A percentile compares a stretch with the other conserved stretches of the same genome.
These are phyloP conservation scores for Regulus satrapa DNA, from an alignment of 2,113 vertebrate genomes.

Conservation along the genomic window DNA sequence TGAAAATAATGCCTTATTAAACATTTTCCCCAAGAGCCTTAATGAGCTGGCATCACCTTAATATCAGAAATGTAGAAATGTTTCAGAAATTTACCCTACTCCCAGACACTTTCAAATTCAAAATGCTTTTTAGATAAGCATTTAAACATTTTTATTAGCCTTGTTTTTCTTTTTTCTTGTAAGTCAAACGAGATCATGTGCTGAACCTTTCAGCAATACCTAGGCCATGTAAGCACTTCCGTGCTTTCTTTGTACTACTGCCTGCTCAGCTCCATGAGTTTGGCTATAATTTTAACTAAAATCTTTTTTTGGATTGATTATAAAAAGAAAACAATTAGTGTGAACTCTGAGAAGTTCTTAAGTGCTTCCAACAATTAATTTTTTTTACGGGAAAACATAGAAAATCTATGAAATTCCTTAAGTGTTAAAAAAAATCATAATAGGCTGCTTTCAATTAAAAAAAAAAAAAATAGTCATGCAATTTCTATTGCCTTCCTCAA, in stretches of 20 bases:
- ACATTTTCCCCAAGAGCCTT: neutral
- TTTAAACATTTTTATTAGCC: neutral
- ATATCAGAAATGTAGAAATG: neutral
- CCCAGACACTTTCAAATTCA: neutral
- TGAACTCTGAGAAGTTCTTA: neutral
- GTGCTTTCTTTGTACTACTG: neutral
- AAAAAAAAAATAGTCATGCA: neutral
- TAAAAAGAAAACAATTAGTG: rapidly evolving
- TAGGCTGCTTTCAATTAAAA: neutral
- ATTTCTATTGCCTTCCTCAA: neutral
- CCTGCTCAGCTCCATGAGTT: neutral
- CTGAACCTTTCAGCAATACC: neutral
- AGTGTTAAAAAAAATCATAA: neutral
- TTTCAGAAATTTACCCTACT: neutral
- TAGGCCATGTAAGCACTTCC: neutral
- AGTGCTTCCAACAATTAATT: neutral
- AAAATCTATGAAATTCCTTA: neutral
- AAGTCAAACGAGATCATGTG: neutral
- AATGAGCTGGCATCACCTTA: neutral
- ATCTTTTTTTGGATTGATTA: neutral
- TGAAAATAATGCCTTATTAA: conserved; percentile 26
- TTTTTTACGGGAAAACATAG: neutral
- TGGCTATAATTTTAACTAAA: neutral
- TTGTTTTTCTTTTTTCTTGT: neutral
- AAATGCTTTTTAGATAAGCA: neutral